Percentiles rank a stretch among this genome's conserved stretches.
Evolutionary conservation across 1,140 invertebrate species (phyloP).

Genomic region (Apocrypta bakeri): DNA sequence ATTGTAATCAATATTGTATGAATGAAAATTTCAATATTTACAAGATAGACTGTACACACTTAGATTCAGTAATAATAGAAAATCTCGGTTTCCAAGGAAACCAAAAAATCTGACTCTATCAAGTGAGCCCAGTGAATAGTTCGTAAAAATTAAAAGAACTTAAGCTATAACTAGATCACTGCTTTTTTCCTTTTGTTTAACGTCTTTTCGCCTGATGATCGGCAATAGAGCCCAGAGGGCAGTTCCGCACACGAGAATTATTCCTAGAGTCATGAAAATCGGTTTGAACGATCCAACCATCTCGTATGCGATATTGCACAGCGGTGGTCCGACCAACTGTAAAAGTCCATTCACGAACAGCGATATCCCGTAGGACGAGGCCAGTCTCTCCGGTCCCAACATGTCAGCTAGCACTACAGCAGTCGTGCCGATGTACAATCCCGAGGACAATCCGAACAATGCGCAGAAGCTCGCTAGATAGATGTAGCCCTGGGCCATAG

Average conservation of each 20-base stretch:
- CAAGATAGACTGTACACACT: too few relatives aligned
- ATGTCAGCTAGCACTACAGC: constrained; percentile 88
- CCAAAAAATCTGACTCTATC: too few relatives aligned
- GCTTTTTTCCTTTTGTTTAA: background rate
- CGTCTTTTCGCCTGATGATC: constrained; percentile 74
- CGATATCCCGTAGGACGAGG: constrained; percentile 87
- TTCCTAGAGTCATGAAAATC: constrained; percentile 81
- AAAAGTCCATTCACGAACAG: constrained; percentile 86
- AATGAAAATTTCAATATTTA: too few relatives aligned
- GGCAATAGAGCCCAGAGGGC: constrained; percentile 83
- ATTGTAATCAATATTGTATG: too few relatives aligned
- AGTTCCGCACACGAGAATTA: constrained; percentile 81
- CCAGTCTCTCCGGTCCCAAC: constrained; percentile 85
- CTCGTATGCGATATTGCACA: constrained; percentile 82
- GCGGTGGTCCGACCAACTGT: constrained; percentile 84
- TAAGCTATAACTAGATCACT: background rate
- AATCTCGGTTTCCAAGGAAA: too few relatives aligned
- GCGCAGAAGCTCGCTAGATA: constrained; percentile 81
- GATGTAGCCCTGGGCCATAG: constrained; percentile 74
- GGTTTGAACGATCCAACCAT: constrained; percentile 79
- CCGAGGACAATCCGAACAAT: constrained; percentile 85
- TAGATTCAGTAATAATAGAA: too few relatives aligned
- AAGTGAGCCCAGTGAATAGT: too few relatives aligned
- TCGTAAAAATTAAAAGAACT: background rate
- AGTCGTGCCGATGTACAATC: constrained; percentile 87